Base-by-base conservation (phyloP, 2,797 vertebrate species). In the Argya squamiceps region DNA sequence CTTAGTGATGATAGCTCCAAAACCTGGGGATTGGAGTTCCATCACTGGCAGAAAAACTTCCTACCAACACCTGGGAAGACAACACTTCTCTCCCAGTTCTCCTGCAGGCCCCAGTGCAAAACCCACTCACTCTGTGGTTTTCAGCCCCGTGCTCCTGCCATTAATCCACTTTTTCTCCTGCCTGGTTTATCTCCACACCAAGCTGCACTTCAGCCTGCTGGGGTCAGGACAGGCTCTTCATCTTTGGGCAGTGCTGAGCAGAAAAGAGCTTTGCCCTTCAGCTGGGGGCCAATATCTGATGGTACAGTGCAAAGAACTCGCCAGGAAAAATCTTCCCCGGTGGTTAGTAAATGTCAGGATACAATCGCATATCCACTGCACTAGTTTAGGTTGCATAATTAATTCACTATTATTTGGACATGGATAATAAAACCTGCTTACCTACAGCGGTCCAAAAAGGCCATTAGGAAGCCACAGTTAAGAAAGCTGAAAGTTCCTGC, bases 401-500 rank as follows among this genome's bases (percentile, higher is more conserved):
- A 92, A 95, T 88, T 89, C 77, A 62, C 53, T 12, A 29, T 81
- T 78, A 88, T 80, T 95, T 93, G 75, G 94, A 85, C 71, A 58
- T 15, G 81, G 76, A 43, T 62, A 93, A 84, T 93, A 88, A 94
- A 95, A 68, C 55, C 69, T 92, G 78, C 81, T 84, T 94, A 75
- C 91, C 70, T 64, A 78, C 9, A 41, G 14, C 1, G 4, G 39
- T 94, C 92, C 92, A 94, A 96, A 93, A 97, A 93, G 84, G 63
- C 93, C 86, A 93, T 94, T 91, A 96, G 88, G 52, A 95, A 58
- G 69, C 76, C 77, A 23, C 23, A 46, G 80, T 83, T 84, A 96
- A 90, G 95, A 91, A 96, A 94, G 55, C 94, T 79, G 13, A 1
- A 92, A 75, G 80, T 79, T 81, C 74, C 86, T 94, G 95, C 94